Conservation (phyloP, 2,888 invertebrate species). For the Orchesella flavescens region DNA sequence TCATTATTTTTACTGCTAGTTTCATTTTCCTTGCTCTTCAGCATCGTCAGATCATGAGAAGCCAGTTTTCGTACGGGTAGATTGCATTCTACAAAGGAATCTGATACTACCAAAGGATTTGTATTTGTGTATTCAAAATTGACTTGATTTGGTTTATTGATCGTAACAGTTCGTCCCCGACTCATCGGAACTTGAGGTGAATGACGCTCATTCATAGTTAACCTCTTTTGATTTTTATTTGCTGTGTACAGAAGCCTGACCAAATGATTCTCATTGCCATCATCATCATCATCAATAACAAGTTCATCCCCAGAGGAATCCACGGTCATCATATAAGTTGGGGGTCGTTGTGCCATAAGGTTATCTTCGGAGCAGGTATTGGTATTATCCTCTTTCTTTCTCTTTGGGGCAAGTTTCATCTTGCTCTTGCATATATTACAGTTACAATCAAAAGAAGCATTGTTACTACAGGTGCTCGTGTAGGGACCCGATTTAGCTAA, state of each 20-base stretch:
- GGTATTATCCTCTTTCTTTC: background rate
- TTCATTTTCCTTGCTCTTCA: background rate
- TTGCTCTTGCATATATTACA: background rate
- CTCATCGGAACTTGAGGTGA: background rate
- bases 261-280: conserved; percentile 1
- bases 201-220: background rate
- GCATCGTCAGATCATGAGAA: conserved; percentile 13
- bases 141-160: background rate
- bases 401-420: background rate
- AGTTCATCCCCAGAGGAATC: background rate
- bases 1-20: background rate
- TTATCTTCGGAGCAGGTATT: background rate
- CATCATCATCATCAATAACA: background rate
- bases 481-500: background rate
- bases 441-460: background rate
- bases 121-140: background rate
- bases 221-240: background rate
- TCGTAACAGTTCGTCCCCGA: background rate
- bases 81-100: background rate
- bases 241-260: conserved; percentile 15
- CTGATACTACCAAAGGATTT: no score
- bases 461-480: no score
- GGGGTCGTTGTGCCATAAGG: background rate
- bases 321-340: background rate
- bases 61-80: conserved; percentile 32